Base-by-base conservation (phyloP, 2,113 vertebrate species). In the Ochotona princeps region DNA sequence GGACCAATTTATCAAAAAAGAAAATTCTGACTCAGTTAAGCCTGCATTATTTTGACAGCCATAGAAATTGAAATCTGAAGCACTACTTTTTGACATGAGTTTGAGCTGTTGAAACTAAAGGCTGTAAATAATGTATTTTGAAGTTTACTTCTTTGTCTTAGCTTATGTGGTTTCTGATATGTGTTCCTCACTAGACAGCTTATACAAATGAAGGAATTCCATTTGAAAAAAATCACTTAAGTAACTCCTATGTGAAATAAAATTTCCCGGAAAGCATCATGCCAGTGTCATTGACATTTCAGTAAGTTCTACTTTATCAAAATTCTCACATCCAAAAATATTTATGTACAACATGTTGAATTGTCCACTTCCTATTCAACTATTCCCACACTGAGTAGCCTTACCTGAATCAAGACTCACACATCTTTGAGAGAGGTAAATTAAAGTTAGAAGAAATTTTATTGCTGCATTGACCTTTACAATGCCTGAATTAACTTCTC, bases 201-300 rank as follows among this genome's bases (percentile, higher is more conserved):
- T 86, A 25, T 21, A 21, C 7, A 93, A 61, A 35, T 35, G 1
- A 72, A 2, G 66, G 6, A 72, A 66, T 1, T 60, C 5, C 38
- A 88, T 65, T 47, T 89, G 38, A 90, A 90, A 30, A 49, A 69
- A 7, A 84, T 66, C 3, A 38, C 63, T 87, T 82, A 44, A 25
- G 7, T 38, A 69, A 75, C 17, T 72, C 32, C 83, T 75, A 10
- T 28, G 5, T 82, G 63, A 90, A 92, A 90, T 92, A 65, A 38
- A 91, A 92, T 82, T 84, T 94, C 30, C 7, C 78, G 17, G 90
- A 92, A 67, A 81, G 1, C 49, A 49, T 30, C 9, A 73, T 57
- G 28, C 35, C 44, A 54, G 2, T 66, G 26, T 60, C 70, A 83
- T 5, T 83, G 32, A 75, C 35, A 86, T 26, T 72, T 89, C 86